Base-by-base conservation (phyloP, 1,140 invertebrate species). In the Ruditapes philippinarum region DNA sequence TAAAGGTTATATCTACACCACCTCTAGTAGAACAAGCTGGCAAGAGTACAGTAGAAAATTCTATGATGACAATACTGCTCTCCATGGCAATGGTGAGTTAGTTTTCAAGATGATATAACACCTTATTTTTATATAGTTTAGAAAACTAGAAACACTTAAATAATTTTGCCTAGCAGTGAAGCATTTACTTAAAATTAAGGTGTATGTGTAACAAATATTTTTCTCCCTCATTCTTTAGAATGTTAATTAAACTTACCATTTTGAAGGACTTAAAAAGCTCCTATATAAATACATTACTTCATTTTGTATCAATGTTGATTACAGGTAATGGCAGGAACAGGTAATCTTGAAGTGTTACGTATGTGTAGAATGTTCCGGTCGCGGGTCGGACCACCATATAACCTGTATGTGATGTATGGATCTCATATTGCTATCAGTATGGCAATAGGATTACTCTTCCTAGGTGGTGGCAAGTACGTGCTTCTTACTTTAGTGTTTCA, bases 381-480 rank as follows among this genome's bases (percentile, higher is more conserved):
- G 36, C 97, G 97, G 62, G 95, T 97, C 45, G 96, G 96, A 5
- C 94, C 95, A 68, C 91, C 92, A n/a, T 92, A 95, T 68, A 93
- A 95, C 22, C 94, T 95, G 25, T 95, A 95, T 90, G 97, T 98
- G 14, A 98, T 98, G 1, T 99, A 99, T 95, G 98, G 98, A 25
- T 98, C 97, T 38, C 98, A 99, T 96, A 97, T 99, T 96, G 98
- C 98, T n/a, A 98, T 98, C 17, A 98, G 99, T 94, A 98, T 99
- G 97, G 97, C 98, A 19, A 96, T 99, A 28, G 99, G 99, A 0
- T 97, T 99, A 81, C 96, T 99, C 2, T 99, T 99, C 95, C 96
- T 99, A 7, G 98, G 98, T n/a, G 98, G 98, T 54, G 98, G 99
- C 80, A 95, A 94, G 95, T 95, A 89, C 92, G 90, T 89, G n/a